Evolutionary conservation across 2,113 vertebrate species (phyloP).

Genomic region (Pelusios castaneus): DNA sequence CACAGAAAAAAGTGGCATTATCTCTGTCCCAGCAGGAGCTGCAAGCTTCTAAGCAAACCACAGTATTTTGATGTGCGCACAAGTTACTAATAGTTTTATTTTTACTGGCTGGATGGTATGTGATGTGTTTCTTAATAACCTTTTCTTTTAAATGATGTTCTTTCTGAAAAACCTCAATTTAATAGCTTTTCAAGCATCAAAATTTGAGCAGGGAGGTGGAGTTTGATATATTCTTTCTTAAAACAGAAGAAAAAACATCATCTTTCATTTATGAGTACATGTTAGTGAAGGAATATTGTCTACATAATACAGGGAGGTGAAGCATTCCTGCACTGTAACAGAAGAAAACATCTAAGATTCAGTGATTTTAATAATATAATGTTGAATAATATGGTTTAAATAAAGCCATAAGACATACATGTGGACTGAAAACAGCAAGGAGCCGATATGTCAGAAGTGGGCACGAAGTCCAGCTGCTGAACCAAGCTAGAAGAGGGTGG

Average conservation of each 20-base stretch:
- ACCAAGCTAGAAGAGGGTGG: neutral
- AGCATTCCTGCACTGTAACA: neutral
- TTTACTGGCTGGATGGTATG: neutral
- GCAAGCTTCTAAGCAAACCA: slow-evolving; percentile 15
- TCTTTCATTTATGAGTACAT: neutral
- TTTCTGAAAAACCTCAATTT: neutral
- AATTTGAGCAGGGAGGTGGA: neutral
- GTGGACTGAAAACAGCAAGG: neutral
- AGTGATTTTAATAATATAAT: accelerated
- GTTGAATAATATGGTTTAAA: too few species aligned
- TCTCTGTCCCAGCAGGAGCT: neutral
- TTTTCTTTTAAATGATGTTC: neutral
- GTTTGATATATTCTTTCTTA: neutral
- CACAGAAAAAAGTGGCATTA: neutral
- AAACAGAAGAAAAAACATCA: neutral
- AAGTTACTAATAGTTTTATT: neutral
- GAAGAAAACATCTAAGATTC: neutral
- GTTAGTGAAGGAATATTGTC: neutral
- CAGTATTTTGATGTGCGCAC: neutral
- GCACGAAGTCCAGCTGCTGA: neutral
- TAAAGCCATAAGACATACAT: neutral
- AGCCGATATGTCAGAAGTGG: neutral
- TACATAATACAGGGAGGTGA: neutral
- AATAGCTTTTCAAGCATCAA: neutral
- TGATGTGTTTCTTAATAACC: neutral